Percentiles rank a stretch among this genome's conserved stretches.
These are phyloP conservation scores for Blera fallax DNA, from an alignment of 2,888 invertebrate species.

Conservation along the genomic window DNA sequence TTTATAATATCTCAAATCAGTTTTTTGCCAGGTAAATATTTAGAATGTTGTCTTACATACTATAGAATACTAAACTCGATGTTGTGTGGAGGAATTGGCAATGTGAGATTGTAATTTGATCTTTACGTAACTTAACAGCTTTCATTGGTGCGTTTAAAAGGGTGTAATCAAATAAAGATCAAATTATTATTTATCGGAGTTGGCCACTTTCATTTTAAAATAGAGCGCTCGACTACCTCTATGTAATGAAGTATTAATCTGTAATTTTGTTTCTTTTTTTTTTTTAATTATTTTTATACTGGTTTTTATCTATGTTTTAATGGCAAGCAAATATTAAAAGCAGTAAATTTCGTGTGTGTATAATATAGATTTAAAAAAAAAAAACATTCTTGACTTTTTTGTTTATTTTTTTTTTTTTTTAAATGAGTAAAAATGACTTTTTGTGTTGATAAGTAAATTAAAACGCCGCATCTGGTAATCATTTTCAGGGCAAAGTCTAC, in stretches of 20 bases:
- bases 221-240: not conserved
- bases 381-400: not conserved
- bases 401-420: constrained; percentile 43
- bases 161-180: not conserved
- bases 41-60: no score
- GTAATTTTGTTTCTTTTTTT: not conserved
- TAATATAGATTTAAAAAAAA: not conserved
- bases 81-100: no score
- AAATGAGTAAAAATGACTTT: constrained; percentile 55
- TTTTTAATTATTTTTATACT: not conserved
- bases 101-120: no score
- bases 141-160: no score
- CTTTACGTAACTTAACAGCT: no score
- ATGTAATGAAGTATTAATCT: not conserved
- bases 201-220: constrained; percentile 16
- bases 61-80: no score
- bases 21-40: no score
- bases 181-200: constrained; percentile 25
- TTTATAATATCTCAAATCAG: no score
- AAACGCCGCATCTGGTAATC: constrained; percentile 81
- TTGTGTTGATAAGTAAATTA: constrained; percentile 74
- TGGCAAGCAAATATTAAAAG: constrained; percentile 36
- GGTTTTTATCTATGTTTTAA: constrained; percentile 24
- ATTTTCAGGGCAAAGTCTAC: constrained; percentile 82
- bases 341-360: constrained; percentile 47